Base-by-base conservation (phyloP, 2,113 vertebrate species). In the Noturus placidus region DNA sequence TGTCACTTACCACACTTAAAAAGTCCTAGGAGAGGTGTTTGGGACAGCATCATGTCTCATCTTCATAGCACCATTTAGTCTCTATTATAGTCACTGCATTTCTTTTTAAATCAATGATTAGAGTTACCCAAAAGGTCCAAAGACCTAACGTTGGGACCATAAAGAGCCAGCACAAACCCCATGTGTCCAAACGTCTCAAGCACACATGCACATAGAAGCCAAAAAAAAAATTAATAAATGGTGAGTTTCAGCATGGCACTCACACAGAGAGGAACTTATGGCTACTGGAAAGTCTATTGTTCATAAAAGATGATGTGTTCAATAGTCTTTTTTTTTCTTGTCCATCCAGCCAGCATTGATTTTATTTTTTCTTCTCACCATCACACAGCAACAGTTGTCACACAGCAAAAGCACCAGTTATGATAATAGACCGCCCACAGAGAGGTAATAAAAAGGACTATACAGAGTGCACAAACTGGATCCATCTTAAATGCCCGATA, bases 181-280 rank as follows among this genome's bases (percentile, higher is more conserved):
- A n/a, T 77, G 54, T 57, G 38, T 85, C 76, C 50, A 54, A 22
- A 57, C 22, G 76, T 79, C 50, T 78, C 76, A 42, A 59, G 27
- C 22, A 77, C 46, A 30, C 72, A 69, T 82, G 81, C 88, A 84
- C 89, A 19, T 38, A 82, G 56, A 87, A 82, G 84, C 27, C 84
- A 82, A 77, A 90, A 81, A 42, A 42, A 6, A 42, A 6, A 42
- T 0, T 7, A 8, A 46, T 7, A 86, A 50, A 86, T 30, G 77
- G 88, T 84, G 89, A 81, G 85, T 74, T 84, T 87, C 86, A 87
- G 86, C 92, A 88, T 90, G 52, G 83, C 25, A 65, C 86, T 88
- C 82, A 80, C 22, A 80, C 63, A 56, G 5, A 46, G 17, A 42
- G 74, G 84, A 20, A 42, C 7, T 25, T 57, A 67, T 74, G 33